phyloP scores from a whole-genome alignment of 2,888 invertebrate species.

The Metacarcinus magister region DNA sequence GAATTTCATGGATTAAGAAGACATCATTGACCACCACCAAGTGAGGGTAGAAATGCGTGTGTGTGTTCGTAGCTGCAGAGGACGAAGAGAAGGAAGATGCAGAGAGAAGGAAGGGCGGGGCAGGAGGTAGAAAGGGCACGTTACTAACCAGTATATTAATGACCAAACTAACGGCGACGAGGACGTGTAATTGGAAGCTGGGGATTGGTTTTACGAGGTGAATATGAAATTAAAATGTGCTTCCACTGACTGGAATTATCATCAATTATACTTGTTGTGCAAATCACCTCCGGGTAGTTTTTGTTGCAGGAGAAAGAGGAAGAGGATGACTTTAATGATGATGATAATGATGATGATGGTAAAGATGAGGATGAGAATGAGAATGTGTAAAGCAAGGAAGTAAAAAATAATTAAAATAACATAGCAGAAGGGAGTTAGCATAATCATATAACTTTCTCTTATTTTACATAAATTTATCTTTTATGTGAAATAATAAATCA shows the following conservation, averaged over 20 bases:
- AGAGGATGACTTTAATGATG: not conserved
- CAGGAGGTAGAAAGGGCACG: not conserved
- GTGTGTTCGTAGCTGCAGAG: not conserved
- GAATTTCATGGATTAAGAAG: too few relatives aligned
- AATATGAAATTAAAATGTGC: conserved; percentile 1
- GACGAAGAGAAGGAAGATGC: not conserved
- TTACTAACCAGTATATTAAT: not conserved
- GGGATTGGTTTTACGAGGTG: not conserved
- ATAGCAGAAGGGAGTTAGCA: not conserved
- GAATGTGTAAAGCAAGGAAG: not conserved
- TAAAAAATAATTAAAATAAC: not conserved
- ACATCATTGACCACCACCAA: not conserved
- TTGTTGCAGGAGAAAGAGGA: not conserved
- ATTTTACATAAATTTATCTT: not conserved
- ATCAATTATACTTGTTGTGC: not conserved
- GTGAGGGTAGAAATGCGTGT: not conserved
- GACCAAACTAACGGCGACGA: not conserved
- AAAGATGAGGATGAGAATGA: not conserved
- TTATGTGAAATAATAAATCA: too few relatives aligned
- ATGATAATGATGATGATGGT: not conserved
- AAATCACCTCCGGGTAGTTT: not conserved
- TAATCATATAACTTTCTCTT: not conserved
- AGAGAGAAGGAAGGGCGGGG: not conserved
- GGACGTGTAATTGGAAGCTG: not conserved
- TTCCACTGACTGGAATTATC: not conserved